These are phyloP conservation scores for Drosophila varians DNA, from an alignment of 1,140 invertebrate species.

Conservation along the genomic window DNA sequence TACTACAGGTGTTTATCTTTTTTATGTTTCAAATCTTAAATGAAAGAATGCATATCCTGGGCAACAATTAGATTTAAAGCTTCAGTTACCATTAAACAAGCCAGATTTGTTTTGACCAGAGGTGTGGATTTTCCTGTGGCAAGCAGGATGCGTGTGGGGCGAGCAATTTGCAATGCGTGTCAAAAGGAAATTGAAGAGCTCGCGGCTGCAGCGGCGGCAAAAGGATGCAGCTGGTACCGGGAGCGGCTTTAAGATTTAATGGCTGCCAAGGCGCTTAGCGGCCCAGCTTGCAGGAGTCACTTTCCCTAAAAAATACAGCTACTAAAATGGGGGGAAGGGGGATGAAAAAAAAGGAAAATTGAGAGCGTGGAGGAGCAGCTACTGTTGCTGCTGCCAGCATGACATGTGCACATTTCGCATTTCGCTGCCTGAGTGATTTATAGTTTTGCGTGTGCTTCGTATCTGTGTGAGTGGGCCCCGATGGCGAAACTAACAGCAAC, in stretches of 20 bases:
- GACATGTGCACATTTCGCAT: constrained; percentile 79
- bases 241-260: constrained; percentile 55
- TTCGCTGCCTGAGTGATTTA: constrained; percentile 79
- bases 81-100: not conserved
- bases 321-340: too few relatives aligned
- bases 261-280: constrained; percentile 44
- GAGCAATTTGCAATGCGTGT: constrained; percentile 68
- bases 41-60: too few relatives aligned
- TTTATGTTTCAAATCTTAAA: not conserved
- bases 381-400: constrained; percentile 39
- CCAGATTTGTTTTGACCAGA: not conserved
- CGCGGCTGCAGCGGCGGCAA: constrained; percentile 34
- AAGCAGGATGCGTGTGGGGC: constrained; percentile 9
- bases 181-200: constrained; percentile 74
- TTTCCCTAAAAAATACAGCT: constrained; percentile 9
- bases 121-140: not conserved
- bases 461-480: constrained; percentile 42
- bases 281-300: constrained; percentile 30
- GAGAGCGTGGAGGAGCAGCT: constrained; percentile 12
- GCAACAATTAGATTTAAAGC: too few relatives aligned
- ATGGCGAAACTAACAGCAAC: constrained; percentile 28
- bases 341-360: not conserved
- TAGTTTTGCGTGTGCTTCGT: constrained; percentile 57
- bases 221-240: constrained; percentile 26
- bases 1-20: not conserved